Base-by-base conservation (phyloP, 2,797 vertebrate genomes). In the Scyliorhinus canicula region DNA sequence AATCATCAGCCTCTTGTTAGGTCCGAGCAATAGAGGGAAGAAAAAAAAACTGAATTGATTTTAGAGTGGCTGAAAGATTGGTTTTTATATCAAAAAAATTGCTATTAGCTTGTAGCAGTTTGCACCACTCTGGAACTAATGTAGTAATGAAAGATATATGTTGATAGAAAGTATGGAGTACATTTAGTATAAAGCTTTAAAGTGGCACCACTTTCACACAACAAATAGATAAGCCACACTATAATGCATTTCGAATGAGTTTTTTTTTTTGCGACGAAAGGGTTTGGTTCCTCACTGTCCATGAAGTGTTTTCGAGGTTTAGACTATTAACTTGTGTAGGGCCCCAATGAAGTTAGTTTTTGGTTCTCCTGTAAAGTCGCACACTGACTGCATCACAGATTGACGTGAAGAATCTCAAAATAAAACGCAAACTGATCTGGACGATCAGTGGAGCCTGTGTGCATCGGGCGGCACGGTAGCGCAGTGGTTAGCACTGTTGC, bases 91-190 rank as follows among this genome's bases (percentile, higher is more conserved):
- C 44, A 71, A 94, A 74, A 93, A 94, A 71, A 94, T 71, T 94
- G 67, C 93, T 69, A 74, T 94, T 71, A 94, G 47, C 63, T 94
- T 71, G 93, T 94, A 94, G 93, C 67, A 50, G 93, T 94, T 94
- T 52, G 67, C 57, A 74, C 69, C 69, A 55, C 93, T 74, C 50
- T 71, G 47, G 93, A 71, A 94, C 65, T 94, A 94, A 94, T 71
- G 63, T 93, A 26, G 93, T 93, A 93, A 93, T 93, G 93, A 94
- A 94, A 94, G 93, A 74, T 71, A n/a, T 94, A 71, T 94, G 93
- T 50, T 94, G 93, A 94, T 74, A 74, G 93, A 94, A 71, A 71
- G 44, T 74, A 55, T 35, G 69, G 47, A 94, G 47, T 71, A 71
- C 67, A 55, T 94, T 94, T 74, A n/a, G 47, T 50, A 7, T 69